Percentiles rank a stretch among this genome's conserved stretches.
These are phyloP conservation scores for Drosophila littoralis DNA, from an alignment of 1,140 invertebrate genomes.

Conservation along the genomic window DNA sequence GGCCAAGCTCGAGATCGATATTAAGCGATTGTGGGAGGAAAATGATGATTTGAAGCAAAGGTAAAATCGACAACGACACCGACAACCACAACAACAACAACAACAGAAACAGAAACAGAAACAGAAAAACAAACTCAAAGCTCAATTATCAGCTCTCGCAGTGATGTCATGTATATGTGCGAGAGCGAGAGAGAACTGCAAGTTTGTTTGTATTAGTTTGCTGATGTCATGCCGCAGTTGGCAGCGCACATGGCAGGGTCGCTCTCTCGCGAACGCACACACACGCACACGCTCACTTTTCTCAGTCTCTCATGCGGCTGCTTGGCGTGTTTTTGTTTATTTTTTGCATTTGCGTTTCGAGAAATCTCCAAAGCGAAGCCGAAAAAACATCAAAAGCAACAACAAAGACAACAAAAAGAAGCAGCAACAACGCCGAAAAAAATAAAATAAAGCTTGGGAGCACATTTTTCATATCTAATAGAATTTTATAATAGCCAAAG, in stretches of 20 bases:
- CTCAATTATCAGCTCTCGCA: conserved; percentile 36
- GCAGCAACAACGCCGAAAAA: not conserved
- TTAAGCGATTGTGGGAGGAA: conserved; percentile 93
- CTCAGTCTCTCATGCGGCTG: not conserved
- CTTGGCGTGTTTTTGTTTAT: conserved; percentile 60
- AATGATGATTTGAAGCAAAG: conserved; percentile 93
- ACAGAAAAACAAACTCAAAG: conserved; percentile 23
- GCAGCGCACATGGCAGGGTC: conserved; percentile 57
- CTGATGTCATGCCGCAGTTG: conserved; percentile 66
- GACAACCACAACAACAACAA: conserved; percentile 3
- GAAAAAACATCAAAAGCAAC: conserved; percentile 18
- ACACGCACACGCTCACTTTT: not conserved
- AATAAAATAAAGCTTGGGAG: not conserved
- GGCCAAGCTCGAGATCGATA: conserved; percentile 96
- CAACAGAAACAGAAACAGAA: not conserved
- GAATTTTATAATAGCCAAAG: conserved; percentile 14
- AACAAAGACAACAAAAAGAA: conserved; percentile 1
- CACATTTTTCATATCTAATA: conserved; percentile 14
- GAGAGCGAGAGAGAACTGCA: not conserved
- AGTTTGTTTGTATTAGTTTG: conserved; percentile 21
- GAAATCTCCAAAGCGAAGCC: conserved; percentile 50
- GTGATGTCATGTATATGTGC: conserved; percentile 70
- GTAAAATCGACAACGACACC: conserved; percentile 84
- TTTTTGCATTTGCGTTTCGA: conserved; percentile 72
- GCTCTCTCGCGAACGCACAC: not conserved